Base-by-base conservation (phyloP, 64 coral and sea anemone species). In the Porites lutea region DNA sequence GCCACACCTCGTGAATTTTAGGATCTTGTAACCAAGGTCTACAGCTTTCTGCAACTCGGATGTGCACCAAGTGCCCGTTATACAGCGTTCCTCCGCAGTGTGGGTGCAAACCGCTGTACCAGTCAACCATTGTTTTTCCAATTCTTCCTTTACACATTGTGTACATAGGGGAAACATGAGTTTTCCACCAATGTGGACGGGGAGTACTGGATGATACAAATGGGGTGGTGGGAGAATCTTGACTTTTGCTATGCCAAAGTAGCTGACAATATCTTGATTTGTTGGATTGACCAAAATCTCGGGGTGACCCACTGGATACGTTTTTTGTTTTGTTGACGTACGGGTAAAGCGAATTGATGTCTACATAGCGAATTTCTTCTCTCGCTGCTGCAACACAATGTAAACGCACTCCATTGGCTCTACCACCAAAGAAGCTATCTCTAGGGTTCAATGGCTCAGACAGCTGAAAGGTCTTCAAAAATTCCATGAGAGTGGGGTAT, bases 161-260 rank as follows among this genome's bases (percentile, higher is more conserved):
- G n/a, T n/a, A n/a, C n/a, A n/a, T n/a, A 86, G 19, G 3, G 65
- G 49, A 70, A 86, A 86, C 0, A 9, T 45, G 44, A 83, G 43
- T 83, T 83, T 83, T 13, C 43, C 37, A n/a, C 0, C 66, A 15
- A 63, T 20, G 48, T 7, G 20, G 82, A 11, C 3, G 18, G 63
- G 63, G 63, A 86, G 58, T 0, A 86, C 82, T 18, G 82, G 64
- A 69, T 68, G 19, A 13, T 81, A 81, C 49, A 81, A 59, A 81
- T 54, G 4, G 1, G 5, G 78, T 4, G 78, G 78, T 2, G 78
- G 78, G 2, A 81, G 3, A 3, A 81, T 52, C 6, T 81, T 54
- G 50, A 81, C 52, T 53, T 81, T 81, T 51, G 19, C 9, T 58
- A 81, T 7, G 8, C 78, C 78, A 7, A 21, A 81, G 10, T 54